phyloP scores from a whole-genome alignment of 2,888 invertebrate genomes.

The Stenurella melanura region DNA sequence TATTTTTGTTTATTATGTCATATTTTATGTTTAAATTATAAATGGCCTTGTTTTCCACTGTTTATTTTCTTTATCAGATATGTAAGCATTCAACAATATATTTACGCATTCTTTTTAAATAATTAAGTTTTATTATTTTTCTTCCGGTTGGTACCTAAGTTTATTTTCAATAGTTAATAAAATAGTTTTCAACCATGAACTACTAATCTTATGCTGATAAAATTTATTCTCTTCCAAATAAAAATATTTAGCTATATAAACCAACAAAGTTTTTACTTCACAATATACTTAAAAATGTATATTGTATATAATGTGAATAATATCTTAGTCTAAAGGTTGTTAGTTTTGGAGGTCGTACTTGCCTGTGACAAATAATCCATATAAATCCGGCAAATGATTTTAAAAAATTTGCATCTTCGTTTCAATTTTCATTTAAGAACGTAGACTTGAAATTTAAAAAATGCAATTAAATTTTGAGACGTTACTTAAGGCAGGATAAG shows the following conservation, averaged over 20 bases:
- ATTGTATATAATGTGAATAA: no score
- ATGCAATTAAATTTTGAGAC: no score
- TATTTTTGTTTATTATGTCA: slow-evolving; percentile 36
- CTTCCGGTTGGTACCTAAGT: slow-evolving; percentile 33
- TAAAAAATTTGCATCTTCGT: no score
- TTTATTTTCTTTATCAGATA: slow-evolving; percentile 57
- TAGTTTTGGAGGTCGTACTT: no score
- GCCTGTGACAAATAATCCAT: no score
- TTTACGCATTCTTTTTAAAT: slow-evolving; percentile 43
- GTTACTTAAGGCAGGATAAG: no score
- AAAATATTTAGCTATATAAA: background rate
- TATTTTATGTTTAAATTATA: slow-evolving; percentile 43
- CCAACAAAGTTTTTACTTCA: no score
- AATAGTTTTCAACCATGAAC: slow-evolving; percentile 15
- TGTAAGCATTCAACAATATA: slow-evolving; percentile 51
- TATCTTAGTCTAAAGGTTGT: no score
- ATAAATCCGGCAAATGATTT: no score
- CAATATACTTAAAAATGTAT: no score
- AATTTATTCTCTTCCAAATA: background rate
- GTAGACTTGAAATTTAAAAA: no score
- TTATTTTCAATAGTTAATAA: slow-evolving; percentile 14
- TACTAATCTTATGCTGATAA: background rate
- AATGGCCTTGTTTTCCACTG: slow-evolving; percentile 53
- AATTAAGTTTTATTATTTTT: slow-evolving; percentile 39
- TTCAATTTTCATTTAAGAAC: no score